Conservation (phyloP, 2,888 invertebrate species). For the Drosophila pegasa region DNA sequence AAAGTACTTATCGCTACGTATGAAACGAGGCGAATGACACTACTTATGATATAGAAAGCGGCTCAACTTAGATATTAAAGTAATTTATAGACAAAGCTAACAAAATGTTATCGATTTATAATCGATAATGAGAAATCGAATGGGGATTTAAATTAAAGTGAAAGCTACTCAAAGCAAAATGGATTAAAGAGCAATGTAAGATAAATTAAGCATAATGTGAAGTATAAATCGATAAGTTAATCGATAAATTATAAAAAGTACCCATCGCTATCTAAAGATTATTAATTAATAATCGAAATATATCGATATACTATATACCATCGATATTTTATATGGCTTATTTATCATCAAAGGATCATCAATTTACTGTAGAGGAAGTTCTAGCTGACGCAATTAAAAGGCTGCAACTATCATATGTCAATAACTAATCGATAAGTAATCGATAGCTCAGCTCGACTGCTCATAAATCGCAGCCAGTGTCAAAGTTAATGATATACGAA, state of each 20-base stretch:
- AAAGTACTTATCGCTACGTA: background rate
- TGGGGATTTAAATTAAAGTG: background rate
- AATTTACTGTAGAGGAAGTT: background rate
- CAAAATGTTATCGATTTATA: background rate
- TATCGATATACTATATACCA: too few species aligned
- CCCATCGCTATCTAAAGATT: too few species aligned
- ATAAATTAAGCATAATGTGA: background rate
- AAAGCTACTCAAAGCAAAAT: background rate
- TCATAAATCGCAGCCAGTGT: conserved; percentile 28
- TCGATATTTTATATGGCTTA: background rate
- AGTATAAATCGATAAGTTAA: background rate
- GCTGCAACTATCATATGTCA: conserved; percentile 3
- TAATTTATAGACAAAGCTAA: background rate
- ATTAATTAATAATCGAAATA: too few species aligned
- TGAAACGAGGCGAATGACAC: background rate
- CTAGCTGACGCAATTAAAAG: background rate
- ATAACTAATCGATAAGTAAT: conserved; percentile 5
- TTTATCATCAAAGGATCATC: background rate
- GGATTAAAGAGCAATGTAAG: background rate
- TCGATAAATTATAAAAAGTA: background rate
- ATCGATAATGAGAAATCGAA: background rate
- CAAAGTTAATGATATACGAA: conserved; percentile 50
- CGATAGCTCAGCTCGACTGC: background rate
- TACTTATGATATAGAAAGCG: background rate
- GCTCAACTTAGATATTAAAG: background rate